phyloP scores from a whole-genome alignment of 2,888 invertebrate species.

The Platycheirus rosarum region DNA sequence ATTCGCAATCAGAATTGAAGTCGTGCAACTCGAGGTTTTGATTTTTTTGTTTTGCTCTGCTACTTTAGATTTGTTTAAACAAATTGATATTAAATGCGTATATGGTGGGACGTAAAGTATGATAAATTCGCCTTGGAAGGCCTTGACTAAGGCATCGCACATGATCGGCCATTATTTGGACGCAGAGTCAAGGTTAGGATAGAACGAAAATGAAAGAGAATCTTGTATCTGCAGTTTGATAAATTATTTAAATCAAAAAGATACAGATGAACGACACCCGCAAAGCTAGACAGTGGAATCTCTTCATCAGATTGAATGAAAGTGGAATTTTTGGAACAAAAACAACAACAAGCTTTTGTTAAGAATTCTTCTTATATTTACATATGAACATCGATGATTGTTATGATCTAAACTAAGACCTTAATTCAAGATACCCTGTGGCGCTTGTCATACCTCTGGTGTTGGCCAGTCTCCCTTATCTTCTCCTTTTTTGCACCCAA shows the following conservation, averaged over 20 bases:
- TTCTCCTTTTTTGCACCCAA: no score
- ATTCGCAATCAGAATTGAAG: slow-evolving; percentile 63
- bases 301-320: slow-evolving; percentile 14
- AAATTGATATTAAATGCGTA: slow-evolving; percentile 70
- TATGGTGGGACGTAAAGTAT: slow-evolving; percentile 50
- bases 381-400: no score
- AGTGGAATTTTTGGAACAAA: no score
- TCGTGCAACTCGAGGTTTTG: slow-evolving; percentile 24
- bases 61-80: slow-evolving; percentile 45
- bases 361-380: no score
- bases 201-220: slow-evolving; percentile 2
- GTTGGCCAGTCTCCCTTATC: no score
- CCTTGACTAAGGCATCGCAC: background rate
- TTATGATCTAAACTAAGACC: no score
- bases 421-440: no score
- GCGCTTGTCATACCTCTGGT: no score
- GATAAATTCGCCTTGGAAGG: slow-evolving; percentile 52
- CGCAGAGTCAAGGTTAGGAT: slow-evolving; percentile 56
- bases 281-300: slow-evolving; percentile 36
- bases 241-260: background rate
- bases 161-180: slow-evolving; percentile 34
- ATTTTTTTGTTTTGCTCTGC: background rate
- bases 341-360: no score
- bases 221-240: slow-evolving; percentile 2
- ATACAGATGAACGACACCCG: background rate